Conservation (phyloP, 2,797 vertebrate genomes). For the Acrossocheilus wenchowensis region DNA sequence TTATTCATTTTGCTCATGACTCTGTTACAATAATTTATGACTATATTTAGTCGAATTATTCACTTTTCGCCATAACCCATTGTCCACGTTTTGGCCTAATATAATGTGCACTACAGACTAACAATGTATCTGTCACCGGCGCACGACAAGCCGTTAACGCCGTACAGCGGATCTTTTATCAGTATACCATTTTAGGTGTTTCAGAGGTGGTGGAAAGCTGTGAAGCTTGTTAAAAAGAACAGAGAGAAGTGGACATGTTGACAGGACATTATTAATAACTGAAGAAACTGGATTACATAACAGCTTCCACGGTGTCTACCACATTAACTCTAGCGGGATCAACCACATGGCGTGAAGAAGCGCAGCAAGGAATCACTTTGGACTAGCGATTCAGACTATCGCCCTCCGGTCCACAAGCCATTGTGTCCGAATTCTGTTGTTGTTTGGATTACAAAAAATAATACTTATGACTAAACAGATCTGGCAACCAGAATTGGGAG, state of each 20-base stretch:
- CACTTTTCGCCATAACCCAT: conserved; percentile 7
- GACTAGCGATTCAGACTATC: conserved; percentile 31
- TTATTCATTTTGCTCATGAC: conserved; percentile 3
- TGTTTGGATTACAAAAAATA: neutral
- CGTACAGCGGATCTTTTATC: conserved; percentile 39
- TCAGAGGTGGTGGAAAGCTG: conserved; percentile 11
- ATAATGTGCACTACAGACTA: neutral
- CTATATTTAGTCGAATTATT: conserved; percentile 1
- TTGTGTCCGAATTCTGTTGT: conserved; percentile 7
- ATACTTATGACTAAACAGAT: neutral
- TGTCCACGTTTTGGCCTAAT: conserved; percentile 14
- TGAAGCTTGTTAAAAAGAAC: conserved; percentile 46
- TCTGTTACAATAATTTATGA: neutral
- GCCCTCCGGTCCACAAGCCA: neutral
- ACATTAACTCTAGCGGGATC: conserved; percentile 55
- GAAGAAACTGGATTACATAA: conserved; percentile 60
- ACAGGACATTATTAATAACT: conserved; percentile 61
- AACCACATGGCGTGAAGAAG: conserved; percentile 32
- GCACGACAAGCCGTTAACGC: neutral
- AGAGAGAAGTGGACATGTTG: conserved; percentile 49
- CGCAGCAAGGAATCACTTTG: conserved; percentile 35
- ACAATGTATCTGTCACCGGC: conserved; percentile 1
- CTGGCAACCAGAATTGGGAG: conserved; percentile 15
- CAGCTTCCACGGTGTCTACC: conserved; percentile 54
- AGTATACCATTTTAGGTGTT: conserved; percentile 24